Conservation (phyloP, 2,113 vertebrate species). For the Syngnathoides biaculeatus region DNA sequence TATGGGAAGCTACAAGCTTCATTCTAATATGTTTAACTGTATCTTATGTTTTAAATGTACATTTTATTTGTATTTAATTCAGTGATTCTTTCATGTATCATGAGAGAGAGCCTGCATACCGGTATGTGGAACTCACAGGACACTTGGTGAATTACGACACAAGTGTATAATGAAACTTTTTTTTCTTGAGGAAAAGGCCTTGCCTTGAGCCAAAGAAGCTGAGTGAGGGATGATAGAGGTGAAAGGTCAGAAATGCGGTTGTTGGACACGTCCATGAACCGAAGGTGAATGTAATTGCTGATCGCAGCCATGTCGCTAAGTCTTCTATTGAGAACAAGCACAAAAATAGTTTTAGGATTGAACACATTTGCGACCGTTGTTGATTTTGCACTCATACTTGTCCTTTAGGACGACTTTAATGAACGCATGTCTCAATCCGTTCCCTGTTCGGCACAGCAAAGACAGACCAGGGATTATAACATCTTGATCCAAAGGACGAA, state of each 20-base stretch:
- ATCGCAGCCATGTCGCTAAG: constrained; percentile 81
- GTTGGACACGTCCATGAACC: constrained; percentile 86
- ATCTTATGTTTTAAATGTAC: neutral
- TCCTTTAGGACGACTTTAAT: constrained; percentile 79
- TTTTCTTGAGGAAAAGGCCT: constrained; percentile 4
- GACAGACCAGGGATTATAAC: constrained; percentile 78
- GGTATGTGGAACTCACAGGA: neutral
- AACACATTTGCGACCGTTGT: neutral
- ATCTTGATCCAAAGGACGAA: constrained; percentile 72
- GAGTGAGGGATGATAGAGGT: constrained; percentile 77
- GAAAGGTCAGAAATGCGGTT: constrained; percentile 83
- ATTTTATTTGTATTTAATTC: neutral
- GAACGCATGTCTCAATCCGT: constrained; percentile 83
- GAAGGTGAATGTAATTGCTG: constrained; percentile 79
- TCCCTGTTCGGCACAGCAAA: constrained; percentile 79
- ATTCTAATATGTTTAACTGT: neutral
- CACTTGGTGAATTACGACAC: neutral
- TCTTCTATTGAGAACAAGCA: constrained; percentile 56
- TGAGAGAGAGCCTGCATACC: neutral
- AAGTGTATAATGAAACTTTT: neutral
- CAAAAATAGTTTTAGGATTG: neutral
- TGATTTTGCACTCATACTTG: constrained; percentile 70
- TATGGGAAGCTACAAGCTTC: neutral
- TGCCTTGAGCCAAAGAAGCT: constrained; percentile 89
- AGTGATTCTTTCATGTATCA: neutral